Percentiles rank a stretch among this genome's conserved stretches.
Conservation (phyloP, 2,888 invertebrate species). For the Leucania comma region DNA sequence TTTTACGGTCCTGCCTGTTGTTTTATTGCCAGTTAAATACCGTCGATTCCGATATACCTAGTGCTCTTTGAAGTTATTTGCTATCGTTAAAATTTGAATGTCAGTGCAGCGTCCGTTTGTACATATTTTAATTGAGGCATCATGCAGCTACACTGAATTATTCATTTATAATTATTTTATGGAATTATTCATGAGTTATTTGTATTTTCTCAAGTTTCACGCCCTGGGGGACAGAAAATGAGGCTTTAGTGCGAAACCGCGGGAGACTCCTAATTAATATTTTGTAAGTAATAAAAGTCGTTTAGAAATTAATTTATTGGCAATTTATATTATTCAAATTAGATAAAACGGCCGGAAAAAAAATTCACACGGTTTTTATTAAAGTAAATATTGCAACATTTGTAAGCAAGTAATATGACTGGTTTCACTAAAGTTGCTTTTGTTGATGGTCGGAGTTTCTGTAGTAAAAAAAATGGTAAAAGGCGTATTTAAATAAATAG, state of each 20-base stretch:
- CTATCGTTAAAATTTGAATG: constrained; percentile 19
- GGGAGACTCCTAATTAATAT: constrained; percentile 48
- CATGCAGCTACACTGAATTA: constrained; percentile 48
- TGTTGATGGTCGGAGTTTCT: not conserved
- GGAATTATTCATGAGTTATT: constrained; percentile 39
- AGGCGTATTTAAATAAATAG: not conserved
- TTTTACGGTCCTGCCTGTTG: constrained; percentile 12
- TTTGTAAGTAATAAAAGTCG: constrained; percentile 33
- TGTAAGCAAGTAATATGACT: not conserved
- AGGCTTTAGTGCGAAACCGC: constrained; percentile 47
- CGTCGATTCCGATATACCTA: not conserved
- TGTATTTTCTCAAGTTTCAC: constrained; percentile 45
- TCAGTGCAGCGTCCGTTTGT: constrained; percentile 6
- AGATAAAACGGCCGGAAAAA: constrained; percentile 22
- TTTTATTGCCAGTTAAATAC: constrained; percentile 17
- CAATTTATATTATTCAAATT: constrained; percentile 56
- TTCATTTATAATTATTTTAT: constrained; percentile 42
- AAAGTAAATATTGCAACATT: constrained; percentile 14
- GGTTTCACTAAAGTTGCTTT: not conserved
- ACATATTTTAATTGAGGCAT: constrained; percentile 40
- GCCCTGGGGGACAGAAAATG: constrained; percentile 31
- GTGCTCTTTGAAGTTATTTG: not conserved
- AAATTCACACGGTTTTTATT: constrained; percentile 33
- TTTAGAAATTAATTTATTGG: constrained; percentile 46
- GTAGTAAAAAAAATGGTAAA: not conserved